These are phyloP conservation scores for Heterodera filipjevi DNA, from an alignment of 2,888 invertebrate genomes.

Conservation along the genomic window DNA sequence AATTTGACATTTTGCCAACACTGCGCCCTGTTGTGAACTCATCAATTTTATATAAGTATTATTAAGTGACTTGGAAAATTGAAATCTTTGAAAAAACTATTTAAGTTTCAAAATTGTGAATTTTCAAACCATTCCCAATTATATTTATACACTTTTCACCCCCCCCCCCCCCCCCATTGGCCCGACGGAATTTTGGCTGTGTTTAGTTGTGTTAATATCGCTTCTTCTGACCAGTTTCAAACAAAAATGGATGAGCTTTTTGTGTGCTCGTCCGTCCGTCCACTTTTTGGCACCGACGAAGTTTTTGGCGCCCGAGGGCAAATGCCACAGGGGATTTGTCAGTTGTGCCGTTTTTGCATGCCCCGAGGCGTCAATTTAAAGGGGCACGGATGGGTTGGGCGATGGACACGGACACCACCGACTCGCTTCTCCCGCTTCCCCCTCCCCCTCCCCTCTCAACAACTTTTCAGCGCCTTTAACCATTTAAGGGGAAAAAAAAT, in stretches of 20 bases:
- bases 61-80: too few relatives aligned
- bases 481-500: too few relatives aligned
- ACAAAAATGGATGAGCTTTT: slow-evolving; percentile 10
- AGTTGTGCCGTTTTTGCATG: not conserved
- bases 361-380: not conserved
- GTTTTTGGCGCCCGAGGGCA: slow-evolving; percentile 1
- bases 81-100: too few relatives aligned
- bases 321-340: slow-evolving; percentile 3
- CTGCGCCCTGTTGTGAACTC: too few relatives aligned
- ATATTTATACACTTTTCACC: not conserved
- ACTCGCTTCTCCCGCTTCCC: too few relatives aligned
- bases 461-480: slow-evolving; percentile 9
- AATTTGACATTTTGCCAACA: not conserved
- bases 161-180: not conserved
- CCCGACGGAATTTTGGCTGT: too few relatives aligned
- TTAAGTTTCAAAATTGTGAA: too few relatives aligned
- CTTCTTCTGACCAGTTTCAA: not conserved
- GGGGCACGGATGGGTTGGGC: not conserved
- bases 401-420: not conserved
- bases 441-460: not conserved
- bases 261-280: not conserved
- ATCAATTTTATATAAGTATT: too few relatives aligned
- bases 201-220: not conserved
- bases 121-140: too few relatives aligned
- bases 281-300: not conserved